Base-by-base conservation (phyloP, 2,797 vertebrate species). In the Coregonus sp. region DNA sequence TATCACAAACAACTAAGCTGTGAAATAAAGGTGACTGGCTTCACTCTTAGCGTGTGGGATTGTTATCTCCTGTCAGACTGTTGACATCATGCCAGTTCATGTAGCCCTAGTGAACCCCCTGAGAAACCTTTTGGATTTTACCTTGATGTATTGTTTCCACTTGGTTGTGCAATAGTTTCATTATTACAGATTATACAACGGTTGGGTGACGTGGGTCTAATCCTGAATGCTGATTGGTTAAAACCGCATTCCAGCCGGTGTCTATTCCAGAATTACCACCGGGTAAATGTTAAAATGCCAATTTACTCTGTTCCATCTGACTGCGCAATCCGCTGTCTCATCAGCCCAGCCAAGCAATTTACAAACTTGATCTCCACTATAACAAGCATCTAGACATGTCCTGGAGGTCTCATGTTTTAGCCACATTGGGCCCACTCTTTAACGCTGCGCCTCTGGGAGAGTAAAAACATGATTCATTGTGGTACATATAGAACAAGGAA, bases 131-230 rank as follows among this genome's bases (percentile, higher is more conserved):
- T 7, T 40, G 40, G 40, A 11, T 7, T 47, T 47, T 47, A 47
- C 40, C 40, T 47, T 89, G 79, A 85, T 80, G 73, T 63, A 67
- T 75, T 70, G 63, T 72, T 82, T 74, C 18, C 61, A 33, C 65
- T 74, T 65, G 85, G 75, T 35, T 74, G 40, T 56, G 61, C 59
- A 75, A 66, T 47, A 52, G 33, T 11, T n/a, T 40, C 2, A 47
- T n/a, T 47, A 47, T 47, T 47, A 47, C 40, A 40, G 7, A 70
- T 16, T 9, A 3, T 67, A 40, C 29, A 5, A 47, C 11, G 9
- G 9, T 9, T 47, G 40, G 40, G 9, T 47, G 40, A 47, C 40
- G 9, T 47, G 9, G 40, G 40, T 47, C 40, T 47, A 47, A 12
- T 47, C 40, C 40, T 47, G 9, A 47, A 47, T 47, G 40, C 40